Evolutionary conservation across 2,888 invertebrate genomes (phyloP).

Genomic region (Drosophila subsilvestris): DNA sequence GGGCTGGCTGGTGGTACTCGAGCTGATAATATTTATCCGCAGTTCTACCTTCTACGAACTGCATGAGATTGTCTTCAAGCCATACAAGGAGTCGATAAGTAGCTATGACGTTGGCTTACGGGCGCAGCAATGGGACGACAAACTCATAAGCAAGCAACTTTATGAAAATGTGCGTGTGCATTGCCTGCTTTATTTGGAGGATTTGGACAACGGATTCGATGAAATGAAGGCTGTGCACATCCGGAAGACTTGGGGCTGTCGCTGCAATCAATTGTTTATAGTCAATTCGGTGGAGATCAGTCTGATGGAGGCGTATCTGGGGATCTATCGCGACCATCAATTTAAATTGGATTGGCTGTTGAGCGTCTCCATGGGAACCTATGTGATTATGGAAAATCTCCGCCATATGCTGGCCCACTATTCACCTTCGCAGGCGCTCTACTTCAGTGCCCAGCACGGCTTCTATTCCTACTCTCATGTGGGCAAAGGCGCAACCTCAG

Average conservation of each 20-base stretch:
- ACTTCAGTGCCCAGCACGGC: slow-evolving; percentile 92
- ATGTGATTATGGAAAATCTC: slow-evolving; percentile 97
- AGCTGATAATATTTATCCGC: slow-evolving; percentile 11
- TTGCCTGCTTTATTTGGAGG: slow-evolving; percentile 90
- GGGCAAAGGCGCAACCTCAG: slow-evolving; percentile 96
- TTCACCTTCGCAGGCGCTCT: slow-evolving; percentile 89
- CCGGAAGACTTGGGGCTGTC: slow-evolving; percentile 95
- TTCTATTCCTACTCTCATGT: slow-evolving; percentile 88
- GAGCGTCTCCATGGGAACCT: slow-evolving; percentile 99
- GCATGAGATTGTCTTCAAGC: slow-evolving; percentile 1
- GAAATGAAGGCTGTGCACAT: slow-evolving; percentile 94
- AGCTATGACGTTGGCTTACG: slow-evolving; percentile 31
- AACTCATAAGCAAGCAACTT: slow-evolving; percentile 87
- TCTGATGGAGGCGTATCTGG: slow-evolving; percentile 94
- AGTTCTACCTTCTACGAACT: background rate
- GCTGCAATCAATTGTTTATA: slow-evolving; percentile 87
- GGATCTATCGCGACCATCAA: slow-evolving; percentile 91
- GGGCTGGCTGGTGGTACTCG: slow-evolving; percentile 14
- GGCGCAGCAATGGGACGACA: slow-evolving; percentile 39
- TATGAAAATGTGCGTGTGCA: slow-evolving; percentile 91
- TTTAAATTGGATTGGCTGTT: slow-evolving; percentile 97
- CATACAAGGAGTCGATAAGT: slow-evolving; percentile 34
- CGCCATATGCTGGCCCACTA: slow-evolving; percentile 92
- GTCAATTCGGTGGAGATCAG: slow-evolving; percentile 90
- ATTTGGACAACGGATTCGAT: slow-evolving; percentile 95